phyloP scores from a whole-genome alignment of 2,888 invertebrate genomes.

The Ichneumon xanthorius region DNA sequence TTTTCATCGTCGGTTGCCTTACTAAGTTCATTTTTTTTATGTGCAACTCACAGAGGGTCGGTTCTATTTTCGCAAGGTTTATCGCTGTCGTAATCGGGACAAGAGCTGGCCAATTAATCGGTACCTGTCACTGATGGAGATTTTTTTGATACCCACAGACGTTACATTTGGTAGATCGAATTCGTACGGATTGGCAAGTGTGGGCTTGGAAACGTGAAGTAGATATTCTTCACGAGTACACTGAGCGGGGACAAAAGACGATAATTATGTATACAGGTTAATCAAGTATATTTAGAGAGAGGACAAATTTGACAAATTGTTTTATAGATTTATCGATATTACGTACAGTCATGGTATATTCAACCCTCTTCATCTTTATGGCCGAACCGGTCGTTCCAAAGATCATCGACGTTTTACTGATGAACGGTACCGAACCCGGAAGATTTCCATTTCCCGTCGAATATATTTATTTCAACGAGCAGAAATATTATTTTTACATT shows the following conservation, averaged over 20 bases:
- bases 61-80: neutral
- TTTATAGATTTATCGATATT: no score
- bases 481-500: no score
- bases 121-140: neutral
- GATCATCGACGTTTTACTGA: no score
- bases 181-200: neutral
- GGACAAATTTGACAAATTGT: no score
- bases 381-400: no score
- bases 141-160: neutral
- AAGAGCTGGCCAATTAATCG: neutral
- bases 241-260: neutral
- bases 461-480: no score
- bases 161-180: neutral
- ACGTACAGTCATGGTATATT: no score
- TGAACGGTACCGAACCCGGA: no score
- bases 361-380: no score
- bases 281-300: neutral
- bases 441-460: no score
- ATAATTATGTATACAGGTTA: neutral
- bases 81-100: neutral
- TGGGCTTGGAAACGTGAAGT: neutral
- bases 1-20: neutral
- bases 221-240: no score
- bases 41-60: conserved; percentile 25
- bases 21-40: conserved; percentile 19